Conservation (phyloP, 2,797 vertebrate genomes). For the Xerus rutilus region DNA sequence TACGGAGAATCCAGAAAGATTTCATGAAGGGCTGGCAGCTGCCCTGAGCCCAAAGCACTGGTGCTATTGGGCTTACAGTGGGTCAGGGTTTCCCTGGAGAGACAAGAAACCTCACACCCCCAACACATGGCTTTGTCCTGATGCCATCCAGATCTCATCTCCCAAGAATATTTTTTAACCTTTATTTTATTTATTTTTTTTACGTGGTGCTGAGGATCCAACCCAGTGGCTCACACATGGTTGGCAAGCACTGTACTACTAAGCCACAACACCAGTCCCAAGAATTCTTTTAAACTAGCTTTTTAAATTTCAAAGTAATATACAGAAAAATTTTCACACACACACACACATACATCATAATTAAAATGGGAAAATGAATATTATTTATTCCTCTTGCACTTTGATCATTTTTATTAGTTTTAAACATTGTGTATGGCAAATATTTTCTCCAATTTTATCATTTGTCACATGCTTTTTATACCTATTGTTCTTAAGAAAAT, state of each 20-base stretch:
- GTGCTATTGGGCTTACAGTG: not conserved
- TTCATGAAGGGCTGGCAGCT: not conserved
- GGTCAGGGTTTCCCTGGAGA: not conserved
- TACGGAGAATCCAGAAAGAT: not conserved
- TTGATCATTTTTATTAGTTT: not conserved
- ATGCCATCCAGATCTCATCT: not conserved
- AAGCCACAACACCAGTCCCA: no score
- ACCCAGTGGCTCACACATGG: no score
- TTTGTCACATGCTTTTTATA: conserved; percentile 12
- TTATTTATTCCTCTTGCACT: conserved; percentile 3
- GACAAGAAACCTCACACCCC: not conserved
- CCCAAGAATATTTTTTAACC: not conserved
- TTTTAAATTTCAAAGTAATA: not conserved
- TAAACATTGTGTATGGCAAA: not conserved
- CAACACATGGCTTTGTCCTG: not conserved
- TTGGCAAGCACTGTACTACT: no score
- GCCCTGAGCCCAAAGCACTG: not conserved
- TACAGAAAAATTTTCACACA: not conserved
- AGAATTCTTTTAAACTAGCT: not conserved
- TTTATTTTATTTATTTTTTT: no score
- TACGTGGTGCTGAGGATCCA: no score
- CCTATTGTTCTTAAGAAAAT: conserved; percentile 57
- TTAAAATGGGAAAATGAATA: not conserved
- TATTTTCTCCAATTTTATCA: conserved; percentile 8
- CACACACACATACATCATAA: not conserved